These are phyloP conservation scores for Electrophaes corylata DNA, from an alignment of 2,888 invertebrate species.

Conservation along the genomic window DNA sequence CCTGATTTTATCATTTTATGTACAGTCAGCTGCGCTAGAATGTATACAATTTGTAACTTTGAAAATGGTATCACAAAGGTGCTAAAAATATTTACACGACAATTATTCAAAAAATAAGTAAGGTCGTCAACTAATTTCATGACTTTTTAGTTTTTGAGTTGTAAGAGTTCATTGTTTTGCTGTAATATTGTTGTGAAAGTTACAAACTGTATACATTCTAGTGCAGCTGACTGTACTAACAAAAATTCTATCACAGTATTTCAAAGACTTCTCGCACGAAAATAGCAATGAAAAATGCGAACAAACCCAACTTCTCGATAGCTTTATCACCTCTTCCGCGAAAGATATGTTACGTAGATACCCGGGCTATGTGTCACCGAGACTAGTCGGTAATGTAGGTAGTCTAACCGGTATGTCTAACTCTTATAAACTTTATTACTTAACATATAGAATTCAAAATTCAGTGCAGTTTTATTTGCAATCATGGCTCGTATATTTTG, in stretches of 20 bases:
- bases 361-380: conserved; percentile 27
- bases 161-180: too few species aligned
- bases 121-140: too few species aligned
- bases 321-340: conserved; percentile 31
- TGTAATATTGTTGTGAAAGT: too few species aligned
- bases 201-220: too few species aligned
- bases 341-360: conserved; percentile 31
- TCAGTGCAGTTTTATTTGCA: conserved; percentile 23
- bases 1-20: too few species aligned
- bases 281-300: conserved; percentile 22
- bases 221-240: too few species aligned
- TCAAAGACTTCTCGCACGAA: conserved; percentile 2
- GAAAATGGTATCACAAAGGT: too few species aligned
- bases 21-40: too few species aligned
- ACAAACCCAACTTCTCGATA: conserved; percentile 24
- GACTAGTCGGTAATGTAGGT: conserved; percentile 27
- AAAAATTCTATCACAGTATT: neutral
- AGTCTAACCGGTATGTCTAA: conserved; percentile 17
- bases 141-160: too few species aligned
- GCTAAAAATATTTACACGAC: too few species aligned
- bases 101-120: too few species aligned
- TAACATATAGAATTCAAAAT: conserved; percentile 20
- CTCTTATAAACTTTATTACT: conserved; percentile 11
- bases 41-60: too few species aligned
- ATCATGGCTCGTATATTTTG: conserved; percentile 23